Conservation (phyloP, 2,113 vertebrate genomes). For the Rissa tridactyla region DNA sequence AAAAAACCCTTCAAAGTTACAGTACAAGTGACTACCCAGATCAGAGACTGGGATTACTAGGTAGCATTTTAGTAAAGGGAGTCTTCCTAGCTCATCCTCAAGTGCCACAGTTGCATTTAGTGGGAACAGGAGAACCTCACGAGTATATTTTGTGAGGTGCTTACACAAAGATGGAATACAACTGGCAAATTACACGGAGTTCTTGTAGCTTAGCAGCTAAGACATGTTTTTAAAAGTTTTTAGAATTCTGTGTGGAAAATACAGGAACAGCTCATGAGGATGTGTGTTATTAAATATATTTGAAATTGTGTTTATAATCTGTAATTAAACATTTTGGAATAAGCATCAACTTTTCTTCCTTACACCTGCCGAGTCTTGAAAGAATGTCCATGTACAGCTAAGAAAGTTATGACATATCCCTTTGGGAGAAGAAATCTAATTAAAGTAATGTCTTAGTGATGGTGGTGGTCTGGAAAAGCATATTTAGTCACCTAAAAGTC, state of each 20-base stretch:
- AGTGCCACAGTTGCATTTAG: not conserved
- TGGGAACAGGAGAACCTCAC: not conserved
- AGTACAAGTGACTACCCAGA: not conserved
- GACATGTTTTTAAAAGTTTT: not conserved
- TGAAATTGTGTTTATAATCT: not conserved
- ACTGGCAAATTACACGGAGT: not conserved
- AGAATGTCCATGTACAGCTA: not conserved
- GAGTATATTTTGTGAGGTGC: not conserved
- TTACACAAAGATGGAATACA: not conserved
- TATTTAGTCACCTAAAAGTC: not conserved
- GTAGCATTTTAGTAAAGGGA: not conserved
- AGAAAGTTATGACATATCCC: not conserved
- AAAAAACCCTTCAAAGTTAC: not conserved
- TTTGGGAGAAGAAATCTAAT: not conserved
- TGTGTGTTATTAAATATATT: not conserved
- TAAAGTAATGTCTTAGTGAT: not conserved
- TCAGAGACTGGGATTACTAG: not conserved
- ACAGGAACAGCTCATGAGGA: not conserved
- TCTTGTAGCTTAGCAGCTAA: not conserved
- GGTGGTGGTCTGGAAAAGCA: not conserved
- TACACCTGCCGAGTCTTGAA: not conserved
- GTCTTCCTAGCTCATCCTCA: not conserved
- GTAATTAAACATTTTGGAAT: not conserved
- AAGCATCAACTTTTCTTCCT: not conserved
- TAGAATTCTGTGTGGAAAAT: not conserved